Evolutionary conservation across 2,113 vertebrate species (phyloP).

Genomic region (Columba janthina): DNA sequence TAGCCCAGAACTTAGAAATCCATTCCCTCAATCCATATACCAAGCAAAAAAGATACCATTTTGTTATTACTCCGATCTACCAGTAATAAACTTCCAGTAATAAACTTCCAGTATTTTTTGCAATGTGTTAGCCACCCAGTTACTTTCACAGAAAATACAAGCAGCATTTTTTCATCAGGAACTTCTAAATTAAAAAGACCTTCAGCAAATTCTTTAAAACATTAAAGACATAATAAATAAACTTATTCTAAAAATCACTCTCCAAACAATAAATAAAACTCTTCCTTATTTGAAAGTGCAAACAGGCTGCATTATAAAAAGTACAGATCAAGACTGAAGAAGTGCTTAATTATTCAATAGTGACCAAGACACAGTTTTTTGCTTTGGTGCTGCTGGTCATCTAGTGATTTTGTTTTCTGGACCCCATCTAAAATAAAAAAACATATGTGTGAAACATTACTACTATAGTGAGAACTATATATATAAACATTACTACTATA

Average conservation of each 20-base stretch:
- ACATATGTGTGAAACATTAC: neutral
- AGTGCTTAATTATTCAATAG: constrained; percentile 20
- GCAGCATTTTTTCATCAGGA: constrained; percentile 15
- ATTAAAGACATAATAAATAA: constrained; percentile 64
- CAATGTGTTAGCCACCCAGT: neutral
- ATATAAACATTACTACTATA: neutral
- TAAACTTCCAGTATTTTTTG: neutral
- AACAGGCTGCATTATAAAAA: constrained; percentile 60
- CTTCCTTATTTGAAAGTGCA: constrained; percentile 52
- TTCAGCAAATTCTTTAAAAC: constrained; percentile 21
- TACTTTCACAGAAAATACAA: constrained; percentile 42
- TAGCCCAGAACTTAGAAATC: neutral
- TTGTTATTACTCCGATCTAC: neutral
- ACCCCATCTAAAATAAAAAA: constrained; percentile 65
- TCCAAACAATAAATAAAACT: constrained; percentile 62
- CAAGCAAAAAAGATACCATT: neutral
- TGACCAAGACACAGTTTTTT: constrained; percentile 75
- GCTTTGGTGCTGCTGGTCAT: constrained; percentile 70
- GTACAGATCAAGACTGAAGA: constrained; percentile 4
- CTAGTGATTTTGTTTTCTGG: constrained; percentile 28
- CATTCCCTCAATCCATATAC: neutral
- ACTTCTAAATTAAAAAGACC: constrained; percentile 47
- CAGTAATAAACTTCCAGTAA: neutral
- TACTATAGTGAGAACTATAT: neutral
- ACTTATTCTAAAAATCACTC: constrained; percentile 45